Base-by-base conservation (phyloP, 2,113 vertebrate genomes). In the Marmota monax region DNA sequence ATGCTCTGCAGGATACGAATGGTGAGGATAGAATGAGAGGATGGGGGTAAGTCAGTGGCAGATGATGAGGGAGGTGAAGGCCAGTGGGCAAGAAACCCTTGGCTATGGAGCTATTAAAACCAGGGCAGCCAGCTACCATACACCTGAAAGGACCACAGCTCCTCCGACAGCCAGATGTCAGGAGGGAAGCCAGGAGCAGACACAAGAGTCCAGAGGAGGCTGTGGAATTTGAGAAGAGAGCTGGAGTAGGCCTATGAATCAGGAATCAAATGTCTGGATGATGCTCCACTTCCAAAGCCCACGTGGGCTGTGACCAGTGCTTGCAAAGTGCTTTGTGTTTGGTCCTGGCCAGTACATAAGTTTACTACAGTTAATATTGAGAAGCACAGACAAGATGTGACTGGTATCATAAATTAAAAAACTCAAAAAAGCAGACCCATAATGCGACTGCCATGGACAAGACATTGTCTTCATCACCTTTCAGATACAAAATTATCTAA, bases 21-120 rank as follows among this genome's bases (percentile, higher is more conserved):
- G 4, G 14, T 1, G 5, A 13, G 65, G 29, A 58, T 9, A 17
- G 65, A 51, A 5, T 0, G 5, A 20, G 4, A 1, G 3, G 8
- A 1, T 5, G 42, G 70, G 61, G 34, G 5, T 16, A 61, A 76
- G 67, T 20, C 27, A 34, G 53, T 8, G 53, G 34, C 9, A 65
- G 79, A 27, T 2, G 48, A 73, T 0, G 3, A 61, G 9, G 37
- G 18, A 23, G 13, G 45, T 11, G 37, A 32, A 34, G 12, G 4
- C 67, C 65, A 67, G 12, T 11, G 1, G 17, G 34, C 20, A 7
- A 61, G 45, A 37, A 7, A 34, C 13, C 10, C 42, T 45, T 11
- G 11, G 48, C 39, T 16, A 20, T 13, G 5, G 42, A 70, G 84
- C 8, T 5, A 2, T 56, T 0, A 73, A 65, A 25, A 22, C 3